phyloP scores from a whole-genome alignment of 2,797 vertebrate species.

The Tragopan temminckii region DNA sequence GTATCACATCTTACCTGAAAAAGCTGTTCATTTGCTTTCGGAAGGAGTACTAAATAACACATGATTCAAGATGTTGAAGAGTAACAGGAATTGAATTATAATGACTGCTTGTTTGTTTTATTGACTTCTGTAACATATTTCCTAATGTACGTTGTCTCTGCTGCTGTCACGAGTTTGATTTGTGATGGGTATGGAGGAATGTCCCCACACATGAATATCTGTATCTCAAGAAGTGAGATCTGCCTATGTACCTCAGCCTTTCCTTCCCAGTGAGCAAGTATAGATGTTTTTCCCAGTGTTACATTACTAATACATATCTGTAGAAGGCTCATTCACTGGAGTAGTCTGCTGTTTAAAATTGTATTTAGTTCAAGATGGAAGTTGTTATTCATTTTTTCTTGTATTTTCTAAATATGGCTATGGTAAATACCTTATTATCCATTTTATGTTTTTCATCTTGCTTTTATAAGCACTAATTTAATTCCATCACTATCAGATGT shows the following conservation, averaged over 20 bases:
- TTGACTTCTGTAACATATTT: not conserved
- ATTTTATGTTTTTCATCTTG: not conserved
- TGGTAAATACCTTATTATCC: not conserved
- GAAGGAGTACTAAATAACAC: not conserved
- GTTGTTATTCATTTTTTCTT: not conserved
- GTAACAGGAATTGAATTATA: not conserved
- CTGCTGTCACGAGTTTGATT: not conserved
- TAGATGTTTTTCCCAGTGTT: not conserved
- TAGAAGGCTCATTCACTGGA: not conserved
- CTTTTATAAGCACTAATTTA: not conserved
- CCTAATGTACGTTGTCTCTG: not conserved
- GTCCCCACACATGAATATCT: fast-evolving
- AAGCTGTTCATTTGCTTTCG: not conserved
- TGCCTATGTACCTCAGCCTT: not conserved
- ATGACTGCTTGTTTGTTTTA: not conserved
- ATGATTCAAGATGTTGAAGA: not conserved
- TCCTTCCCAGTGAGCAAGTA: not conserved
- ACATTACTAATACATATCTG: not conserved
- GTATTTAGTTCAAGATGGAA: not conserved
- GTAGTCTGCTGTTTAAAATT: not conserved
- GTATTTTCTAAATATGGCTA: fast-evolving
- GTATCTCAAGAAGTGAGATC: not conserved
- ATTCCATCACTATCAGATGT: not conserved
- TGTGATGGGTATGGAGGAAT: not conserved
- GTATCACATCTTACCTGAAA: not conserved